These are phyloP conservation scores for Metridium senile DNA, from an alignment of 92 coral and sea anemone species.

Conservation along the genomic window DNA sequence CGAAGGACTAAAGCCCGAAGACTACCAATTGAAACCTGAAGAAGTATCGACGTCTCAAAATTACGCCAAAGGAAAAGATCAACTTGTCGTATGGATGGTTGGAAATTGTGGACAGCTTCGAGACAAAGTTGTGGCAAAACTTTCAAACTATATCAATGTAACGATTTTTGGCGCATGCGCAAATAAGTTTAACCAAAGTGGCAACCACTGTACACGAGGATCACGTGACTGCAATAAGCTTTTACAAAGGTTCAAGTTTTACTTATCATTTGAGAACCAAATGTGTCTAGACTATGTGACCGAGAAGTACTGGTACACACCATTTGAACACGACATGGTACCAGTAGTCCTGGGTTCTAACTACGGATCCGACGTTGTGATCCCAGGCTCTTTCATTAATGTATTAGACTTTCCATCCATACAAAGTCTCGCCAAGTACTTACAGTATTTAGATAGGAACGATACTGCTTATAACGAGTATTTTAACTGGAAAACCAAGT, in stretches of 20 bases:
- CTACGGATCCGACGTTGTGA: slow-evolving; percentile 55
- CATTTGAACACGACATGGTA: slow-evolving; percentile 58
- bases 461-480: slow-evolving; percentile 85
- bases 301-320: slow-evolving; percentile 87
- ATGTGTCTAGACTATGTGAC: slow-evolving; percentile 82
- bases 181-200: slow-evolving; percentile 63
- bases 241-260: slow-evolving; percentile 60
- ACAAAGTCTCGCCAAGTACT: slow-evolving; percentile 60
- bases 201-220: not conserved
- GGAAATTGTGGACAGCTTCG: slow-evolving; percentile 72
- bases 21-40: slow-evolving; percentile 20
- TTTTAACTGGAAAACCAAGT: slow-evolving; percentile 74
- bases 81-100: slow-evolving; percentile 78
- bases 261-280: slow-evolving; percentile 81
- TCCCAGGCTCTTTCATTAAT: slow-evolving; percentile 92
- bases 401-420: slow-evolving; percentile 72
- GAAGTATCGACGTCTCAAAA: slow-evolving; percentile 26
- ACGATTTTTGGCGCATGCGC: slow-evolving; percentile 81
- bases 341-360: slow-evolving; percentile 80
- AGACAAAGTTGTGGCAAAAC: slow-evolving; percentile 59
- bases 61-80: slow-evolving; percentile 74
- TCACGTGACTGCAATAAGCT: slow-evolving; percentile 9
- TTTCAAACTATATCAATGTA: slow-evolving; percentile 53
- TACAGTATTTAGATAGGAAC: slow-evolving; percentile 59
- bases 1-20: not conserved